Base-by-base conservation (phyloP, 2,113 vertebrate genomes). In the Cranoglanis bouderius region DNA sequence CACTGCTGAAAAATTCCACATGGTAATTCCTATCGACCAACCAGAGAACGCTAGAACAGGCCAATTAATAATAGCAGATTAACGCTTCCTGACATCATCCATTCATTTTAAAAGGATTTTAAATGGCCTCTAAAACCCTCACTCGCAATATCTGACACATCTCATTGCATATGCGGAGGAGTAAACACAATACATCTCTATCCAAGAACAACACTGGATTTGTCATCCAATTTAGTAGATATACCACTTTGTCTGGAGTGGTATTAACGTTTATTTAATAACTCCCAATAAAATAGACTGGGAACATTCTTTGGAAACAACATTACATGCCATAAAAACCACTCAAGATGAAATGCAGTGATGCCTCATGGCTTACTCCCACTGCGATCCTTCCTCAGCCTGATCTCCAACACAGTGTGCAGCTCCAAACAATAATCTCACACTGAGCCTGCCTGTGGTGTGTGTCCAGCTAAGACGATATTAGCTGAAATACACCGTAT, bases 261-360 rank as follows among this genome's bases (percentile, higher is more conserved):
- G 32, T 61, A 38, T 63, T 85, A 67, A 43, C 32, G 72, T 85
- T 88, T 77, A 85, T 88, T 85, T 80, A 85, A 81, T 87, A 87
- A 85, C 82, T 32, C n/a, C 21, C 57, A 78, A 63, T 88, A 53
- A 85, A 77, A 78, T 19, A 84, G 51, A 74, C 16, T 9, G 26
- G 10, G 53, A 29, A 40, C 38, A 40, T 63, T 6, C 46, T 29
- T n/a, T 77, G 43, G 40, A 84, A 84, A 88, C 53, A 77, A 59
- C 82, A 88, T 84, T 84, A 38, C 55, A 63, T 53, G 53, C 70
- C 74, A 77, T 88, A 83, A 84, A 88, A 84, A 70, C 53, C 53
- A 75, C 57, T 84, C 67, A 49, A 32, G 51, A 74, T 63, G 82
- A 84, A 88, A 61, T 46, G 72, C 67, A 12, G 46, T 43, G 49